Evolutionary conservation across 2,888 invertebrate genomes (phyloP).

Genomic region (Octodonta nipae): DNA sequence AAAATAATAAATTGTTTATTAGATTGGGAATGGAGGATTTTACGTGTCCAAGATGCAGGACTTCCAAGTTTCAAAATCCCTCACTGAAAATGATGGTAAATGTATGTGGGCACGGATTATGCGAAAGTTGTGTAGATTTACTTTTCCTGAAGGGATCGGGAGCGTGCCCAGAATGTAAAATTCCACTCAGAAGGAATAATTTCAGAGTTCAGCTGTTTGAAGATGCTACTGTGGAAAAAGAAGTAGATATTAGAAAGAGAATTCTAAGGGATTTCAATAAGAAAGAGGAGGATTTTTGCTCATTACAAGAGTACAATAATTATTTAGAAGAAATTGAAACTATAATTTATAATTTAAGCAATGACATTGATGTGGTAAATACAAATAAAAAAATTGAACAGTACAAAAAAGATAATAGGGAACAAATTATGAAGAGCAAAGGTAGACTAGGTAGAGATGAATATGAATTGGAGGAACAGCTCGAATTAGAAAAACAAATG

Average conservation of each 20-base stretch:
- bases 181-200: constrained; percentile 73
- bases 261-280: constrained; percentile 86
- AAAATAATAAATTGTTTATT: too few species aligned
- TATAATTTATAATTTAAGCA: constrained; percentile 78
- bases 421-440: constrained; percentile 68
- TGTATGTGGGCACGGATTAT: constrained; percentile 92
- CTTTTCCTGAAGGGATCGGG: constrained; percentile 94
- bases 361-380: constrained; percentile 76
- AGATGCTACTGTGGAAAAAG: constrained; percentile 91
- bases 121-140: constrained; percentile 93
- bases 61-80: constrained; percentile 92
- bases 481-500: constrained; percentile 68
- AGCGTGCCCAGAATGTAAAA: constrained; percentile 86
- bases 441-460: constrained; percentile 66
- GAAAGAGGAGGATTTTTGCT: constrained; percentile 82
- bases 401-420: constrained; percentile 82
- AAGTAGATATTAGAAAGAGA: constrained; percentile 84
- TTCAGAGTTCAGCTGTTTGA: constrained; percentile 93
- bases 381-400: constrained; percentile 84
- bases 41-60: constrained; percentile 91
- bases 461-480: constrained; percentile 69
- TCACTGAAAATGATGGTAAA: constrained; percentile 95
- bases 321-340: constrained; percentile 91
- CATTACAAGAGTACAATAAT: constrained; percentile 79
- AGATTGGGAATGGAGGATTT: constrained; percentile 77